A percentile compares a stretch with the other conserved stretches of the same genome.
Conservation (phyloP, 2,113 vertebrate species). For the Lophura nycthemera region DNA sequence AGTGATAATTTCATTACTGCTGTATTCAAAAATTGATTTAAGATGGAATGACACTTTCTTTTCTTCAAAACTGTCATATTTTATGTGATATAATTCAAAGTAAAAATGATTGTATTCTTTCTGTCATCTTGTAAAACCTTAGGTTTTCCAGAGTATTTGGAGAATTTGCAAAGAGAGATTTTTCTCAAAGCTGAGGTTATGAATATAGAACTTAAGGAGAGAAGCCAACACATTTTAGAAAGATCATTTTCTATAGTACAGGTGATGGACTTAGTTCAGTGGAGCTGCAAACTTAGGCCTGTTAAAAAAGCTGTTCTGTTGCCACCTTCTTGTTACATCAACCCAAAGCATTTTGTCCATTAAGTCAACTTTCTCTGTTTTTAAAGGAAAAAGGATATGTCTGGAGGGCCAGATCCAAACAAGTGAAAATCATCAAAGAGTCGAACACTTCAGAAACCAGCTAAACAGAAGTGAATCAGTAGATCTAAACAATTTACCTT, state of each 20-base stretch:
- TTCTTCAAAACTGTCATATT: slow-evolving; percentile 64
- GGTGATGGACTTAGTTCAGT: background rate
- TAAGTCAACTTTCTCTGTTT: background rate
- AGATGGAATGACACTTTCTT: slow-evolving; percentile 58
- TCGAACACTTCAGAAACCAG: background rate
- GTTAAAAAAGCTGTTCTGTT: background rate
- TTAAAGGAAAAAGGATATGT: background rate
- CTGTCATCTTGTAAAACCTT: slow-evolving; percentile 53
- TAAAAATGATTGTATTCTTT: slow-evolving; percentile 45
- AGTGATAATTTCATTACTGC: slow-evolving; percentile 66
- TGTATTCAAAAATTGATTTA: slow-evolving; percentile 36
- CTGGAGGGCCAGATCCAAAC: background rate
- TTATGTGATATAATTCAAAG: slow-evolving; percentile 35
- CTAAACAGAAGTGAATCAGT: background rate
- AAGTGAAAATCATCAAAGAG: background rate
- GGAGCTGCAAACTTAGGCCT: background rate
- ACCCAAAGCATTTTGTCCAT: background rate
- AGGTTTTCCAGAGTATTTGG: slow-evolving; percentile 1
- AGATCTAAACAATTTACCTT: background rate
- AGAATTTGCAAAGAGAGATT: background rate
- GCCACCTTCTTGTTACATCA: background rate
- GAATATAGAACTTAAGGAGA: background rate
- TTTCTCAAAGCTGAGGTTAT: background rate
- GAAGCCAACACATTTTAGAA: background rate
- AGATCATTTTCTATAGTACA: background rate